Conservation (phyloP, 2,888 invertebrate species). For the Nasonia oneida region DNA sequence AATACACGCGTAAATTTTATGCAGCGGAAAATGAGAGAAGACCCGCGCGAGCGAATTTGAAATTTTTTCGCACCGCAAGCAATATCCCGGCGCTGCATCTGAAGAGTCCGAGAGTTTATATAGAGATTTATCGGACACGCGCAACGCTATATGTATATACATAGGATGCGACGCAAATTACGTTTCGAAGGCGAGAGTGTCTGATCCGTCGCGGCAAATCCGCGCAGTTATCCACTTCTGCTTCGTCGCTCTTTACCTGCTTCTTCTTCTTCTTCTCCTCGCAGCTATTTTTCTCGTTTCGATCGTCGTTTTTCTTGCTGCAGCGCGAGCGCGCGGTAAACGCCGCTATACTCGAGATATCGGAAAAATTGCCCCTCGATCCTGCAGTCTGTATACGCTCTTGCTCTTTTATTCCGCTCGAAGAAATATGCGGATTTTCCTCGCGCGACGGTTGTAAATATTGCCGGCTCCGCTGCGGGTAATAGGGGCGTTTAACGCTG, state of each 20-base stretch:
- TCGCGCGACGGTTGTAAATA: background rate
- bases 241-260: background rate
- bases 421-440: no score
- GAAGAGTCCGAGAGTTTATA: slow-evolving; percentile 29
- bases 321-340: no score
- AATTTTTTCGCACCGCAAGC: slow-evolving; percentile 1
- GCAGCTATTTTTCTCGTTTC: background rate
- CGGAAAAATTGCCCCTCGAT: slow-evolving; percentile 4
- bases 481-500: no score
- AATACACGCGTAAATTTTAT: background rate
- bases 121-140: slow-evolving; percentile 31
- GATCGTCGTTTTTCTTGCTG: no score
- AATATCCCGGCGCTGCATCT: background rate
- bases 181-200: slow-evolving; percentile 16
- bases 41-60: background rate
- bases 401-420: background rate
- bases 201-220: slow-evolving; percentile 22
- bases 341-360: background rate
- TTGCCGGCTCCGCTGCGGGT: background rate
- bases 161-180: slow-evolving; percentile 24
- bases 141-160: background rate
- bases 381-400: background rate
- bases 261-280: background rate
- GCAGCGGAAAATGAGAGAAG: background rate
- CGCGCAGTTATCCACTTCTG: slow-evolving; percentile 42